Conservation (phyloP, 2,888 invertebrate species). For the Harpagoxenus sublaevis region DNA sequence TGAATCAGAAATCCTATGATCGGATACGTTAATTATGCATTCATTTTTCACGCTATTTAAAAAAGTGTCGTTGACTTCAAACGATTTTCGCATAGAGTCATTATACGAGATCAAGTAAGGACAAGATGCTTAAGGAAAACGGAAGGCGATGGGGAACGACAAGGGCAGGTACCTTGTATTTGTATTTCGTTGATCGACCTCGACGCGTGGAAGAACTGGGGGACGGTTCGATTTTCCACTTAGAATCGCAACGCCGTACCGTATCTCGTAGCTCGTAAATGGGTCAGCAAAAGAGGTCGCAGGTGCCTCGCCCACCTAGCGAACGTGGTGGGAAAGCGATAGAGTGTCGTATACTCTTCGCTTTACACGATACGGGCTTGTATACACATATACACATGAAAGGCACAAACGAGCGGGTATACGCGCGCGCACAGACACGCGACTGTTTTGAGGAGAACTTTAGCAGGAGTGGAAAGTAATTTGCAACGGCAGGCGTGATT, state of each 20-base stretch:
- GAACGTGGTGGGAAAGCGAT: conserved; percentile 58
- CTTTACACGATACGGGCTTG: conserved; percentile 51
- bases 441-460: conserved; percentile 41
- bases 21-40: neutral
- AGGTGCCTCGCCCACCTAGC: conserved; percentile 75
- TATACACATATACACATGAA: conserved; percentile 2
- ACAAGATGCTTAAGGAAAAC: neutral
- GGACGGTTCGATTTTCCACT: conserved; percentile 61
- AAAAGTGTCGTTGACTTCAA: neutral
- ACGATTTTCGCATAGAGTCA: neutral
- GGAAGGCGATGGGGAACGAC: neutral
- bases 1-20: neutral
- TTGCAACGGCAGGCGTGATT: conserved; percentile 30
- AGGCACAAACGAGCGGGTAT: neutral
- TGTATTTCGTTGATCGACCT: conserved; percentile 49
- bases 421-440: conserved; percentile 26
- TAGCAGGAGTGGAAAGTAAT: conserved; percentile 37
- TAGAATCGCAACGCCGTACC: conserved; percentile 58
- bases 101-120: neutral
- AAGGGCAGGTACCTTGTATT: conserved; percentile 6
- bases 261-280: conserved; percentile 65
- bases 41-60: neutral
- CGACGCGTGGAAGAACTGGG: conserved; percentile 45
- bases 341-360: conserved; percentile 56
- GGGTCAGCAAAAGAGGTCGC: conserved; percentile 74